Base-by-base conservation (phyloP, 2,113 vertebrate genomes). In the Hemiprocne comata region DNA sequence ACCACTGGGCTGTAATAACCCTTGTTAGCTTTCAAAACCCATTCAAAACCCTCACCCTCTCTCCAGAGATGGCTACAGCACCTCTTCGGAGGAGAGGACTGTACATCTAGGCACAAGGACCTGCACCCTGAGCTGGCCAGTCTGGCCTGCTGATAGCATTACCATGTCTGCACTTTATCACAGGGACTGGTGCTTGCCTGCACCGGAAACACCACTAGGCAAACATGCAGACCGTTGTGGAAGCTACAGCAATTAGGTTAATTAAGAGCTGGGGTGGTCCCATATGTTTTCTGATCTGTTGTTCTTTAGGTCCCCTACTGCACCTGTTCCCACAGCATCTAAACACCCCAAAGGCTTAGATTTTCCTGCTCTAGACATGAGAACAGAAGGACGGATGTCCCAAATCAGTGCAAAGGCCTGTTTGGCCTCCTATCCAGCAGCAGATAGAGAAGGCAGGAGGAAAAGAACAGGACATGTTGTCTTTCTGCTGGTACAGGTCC, bases 211-310 rank as follows among this genome's bases (percentile, higher is more conserved):
- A 80, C 75, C 69, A 40, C n/a, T 24, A 90, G 36, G 65, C 87
- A 87, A 94, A 70, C 86, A 75, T 3, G 44, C 91, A 95, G 94
- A 72, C 44, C 66, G 60, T 85, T 0, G 0, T 87, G 84, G 89
- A 92, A 87, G 80, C 73, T 91, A 26, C 29, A 70, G 77, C 91
- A 95, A 94, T 93, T 96, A 96, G 73, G 77, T 94, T 91, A 95
- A 97, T 97, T 87, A 94, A 82, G 81, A 81, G 73, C 91, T 91
- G 51, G 81, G 84, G 81, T 6, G 3, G 58, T 73, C 62, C 94
- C 95, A 95, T 96, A 91, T 96, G 94, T 95, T 95, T 96, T 94
- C 93, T 95, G 91, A 82, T 87, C 91, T 89, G 91, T 79, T 94
- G 77, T 23, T 79, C 88, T 92, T 91, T 44, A 81, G 54, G 93